A percentile compares a stretch with the other conserved stretches of the same genome.
Conservation (phyloP, 1,140 invertebrate genomes). For the Drosophila virilis region DNA sequence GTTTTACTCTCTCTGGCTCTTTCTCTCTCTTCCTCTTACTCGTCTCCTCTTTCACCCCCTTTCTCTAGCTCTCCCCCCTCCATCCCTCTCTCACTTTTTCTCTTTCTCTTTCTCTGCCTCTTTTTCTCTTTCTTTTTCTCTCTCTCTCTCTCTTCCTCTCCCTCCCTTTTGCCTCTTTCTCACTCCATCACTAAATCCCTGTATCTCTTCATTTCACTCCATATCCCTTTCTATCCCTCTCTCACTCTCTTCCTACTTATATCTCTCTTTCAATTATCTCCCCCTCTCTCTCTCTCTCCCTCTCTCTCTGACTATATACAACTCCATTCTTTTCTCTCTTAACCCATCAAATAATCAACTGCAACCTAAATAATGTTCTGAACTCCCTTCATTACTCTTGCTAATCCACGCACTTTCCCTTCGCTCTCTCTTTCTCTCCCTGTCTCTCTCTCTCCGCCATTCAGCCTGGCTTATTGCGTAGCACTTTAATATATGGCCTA, state of each 20-base stretch:
- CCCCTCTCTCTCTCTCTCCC: neutral
- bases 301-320: neutral
- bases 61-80: too few species aligned
- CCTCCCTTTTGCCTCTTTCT: too few species aligned
- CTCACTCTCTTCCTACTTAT: neutral
- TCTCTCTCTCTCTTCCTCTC: neutral
- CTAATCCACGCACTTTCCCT: neutral
- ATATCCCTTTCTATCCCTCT: neutral
- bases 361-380: constrained; percentile 18
- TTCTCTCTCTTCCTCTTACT: too few species aligned
- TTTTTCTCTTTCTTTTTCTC: too few species aligned
- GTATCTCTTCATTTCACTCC: neutral
- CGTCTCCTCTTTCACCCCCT: too few species aligned
- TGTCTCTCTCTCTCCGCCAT: neutral
- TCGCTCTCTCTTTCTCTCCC: neutral
- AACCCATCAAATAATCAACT: constrained; percentile 5
- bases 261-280: neutral
- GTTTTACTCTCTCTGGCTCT: too few species aligned
- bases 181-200: neutral
- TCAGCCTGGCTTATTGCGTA: constrained; percentile 32
- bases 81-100: too few species aligned
- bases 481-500: constrained; percentile 61
- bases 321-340: neutral
- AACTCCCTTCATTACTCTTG: neutral
- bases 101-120: too few species aligned